Conservation (phyloP, 2,113 vertebrate species). For the Baryphthengus martii region DNA sequence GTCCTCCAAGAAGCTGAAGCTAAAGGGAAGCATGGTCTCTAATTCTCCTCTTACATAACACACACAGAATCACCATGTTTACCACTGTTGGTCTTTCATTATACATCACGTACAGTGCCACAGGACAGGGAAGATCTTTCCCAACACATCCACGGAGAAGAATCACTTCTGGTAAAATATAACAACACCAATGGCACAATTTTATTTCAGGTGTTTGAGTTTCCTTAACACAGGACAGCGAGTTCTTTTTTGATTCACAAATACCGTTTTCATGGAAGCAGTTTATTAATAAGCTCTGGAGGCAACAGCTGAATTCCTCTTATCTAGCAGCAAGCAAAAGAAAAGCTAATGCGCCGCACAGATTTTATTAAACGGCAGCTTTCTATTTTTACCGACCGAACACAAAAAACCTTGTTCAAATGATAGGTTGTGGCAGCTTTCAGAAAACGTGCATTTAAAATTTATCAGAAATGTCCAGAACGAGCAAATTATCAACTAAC, state of each 20-base stretch:
- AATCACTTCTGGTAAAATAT: background rate
- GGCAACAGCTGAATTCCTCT: background rate
- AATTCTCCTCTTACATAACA: background rate
- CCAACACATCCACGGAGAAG: rapidly evolving
- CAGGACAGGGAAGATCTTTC: background rate
- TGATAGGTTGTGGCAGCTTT: background rate
- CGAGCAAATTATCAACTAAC: background rate
- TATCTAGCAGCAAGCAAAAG: background rate
- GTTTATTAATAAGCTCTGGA: background rate
- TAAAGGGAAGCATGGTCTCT: background rate
- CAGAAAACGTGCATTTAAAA: background rate
- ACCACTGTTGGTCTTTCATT: background rate
- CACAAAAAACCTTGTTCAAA: background rate
- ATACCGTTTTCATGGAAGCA: background rate
- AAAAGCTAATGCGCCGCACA: background rate
- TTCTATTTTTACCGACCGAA: background rate
- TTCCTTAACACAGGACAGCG: background rate
- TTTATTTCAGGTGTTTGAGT: background rate
- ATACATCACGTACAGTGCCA: background rate
- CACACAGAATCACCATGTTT: background rate
- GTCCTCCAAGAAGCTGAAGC: background rate
- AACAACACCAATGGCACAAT: rapidly evolving
- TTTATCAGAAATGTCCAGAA: background rate
- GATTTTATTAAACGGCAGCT: background rate
- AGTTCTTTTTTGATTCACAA: background rate